Conservation (phyloP, 2,888 invertebrate genomes). For the Amiota mariae region DNA sequence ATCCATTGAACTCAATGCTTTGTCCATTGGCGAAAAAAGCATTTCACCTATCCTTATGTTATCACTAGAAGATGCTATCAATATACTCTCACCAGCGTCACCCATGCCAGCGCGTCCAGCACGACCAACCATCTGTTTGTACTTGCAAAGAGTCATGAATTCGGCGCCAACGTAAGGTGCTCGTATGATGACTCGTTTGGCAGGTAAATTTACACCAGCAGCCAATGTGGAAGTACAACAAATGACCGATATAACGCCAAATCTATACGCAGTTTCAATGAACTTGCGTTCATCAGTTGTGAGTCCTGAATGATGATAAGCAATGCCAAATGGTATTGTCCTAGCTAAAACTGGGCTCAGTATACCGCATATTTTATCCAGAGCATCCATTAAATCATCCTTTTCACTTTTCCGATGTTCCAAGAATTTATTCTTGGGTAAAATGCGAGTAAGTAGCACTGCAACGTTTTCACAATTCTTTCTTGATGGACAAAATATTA, state of each 20-base stretch:
- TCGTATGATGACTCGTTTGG: slow-evolving; percentile 89
- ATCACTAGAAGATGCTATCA: slow-evolving; percentile 82
- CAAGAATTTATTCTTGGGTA: slow-evolving; percentile 76
- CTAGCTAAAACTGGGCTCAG: slow-evolving; percentile 80
- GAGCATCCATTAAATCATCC: slow-evolving; percentile 76
- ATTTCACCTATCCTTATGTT: slow-evolving; percentile 76
- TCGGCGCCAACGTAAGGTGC: slow-evolving; percentile 86
- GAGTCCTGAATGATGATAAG: slow-evolving; percentile 95
- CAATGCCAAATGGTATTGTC: slow-evolving; percentile 87
- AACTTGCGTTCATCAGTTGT: slow-evolving; percentile 89
- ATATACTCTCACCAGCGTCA: slow-evolving; percentile 86
- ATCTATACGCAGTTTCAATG: slow-evolving; percentile 88
- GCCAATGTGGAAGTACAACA: slow-evolving; percentile 97
- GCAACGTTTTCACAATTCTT: slow-evolving; percentile 95
- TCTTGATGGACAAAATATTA: slow-evolving; percentile 95
- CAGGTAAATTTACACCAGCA: slow-evolving; percentile 98
- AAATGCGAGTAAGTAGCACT: slow-evolving; percentile 80
- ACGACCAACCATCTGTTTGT: slow-evolving; percentile 96
- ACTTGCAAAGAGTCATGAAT: slow-evolving; percentile 84
- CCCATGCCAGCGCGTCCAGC: slow-evolving; percentile 94
- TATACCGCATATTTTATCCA: slow-evolving; percentile 79
- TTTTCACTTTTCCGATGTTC: slow-evolving; percentile 78
- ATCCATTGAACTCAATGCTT: slow-evolving; percentile 77
- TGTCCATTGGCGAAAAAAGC: slow-evolving; percentile 80
- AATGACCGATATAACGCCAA: slow-evolving; percentile 88